A percentile compares a stretch with the other conserved stretches of the same genome.
phyloP scores from a whole-genome alignment of 2,797 vertebrate species.

The Strix occidentalis region DNA sequence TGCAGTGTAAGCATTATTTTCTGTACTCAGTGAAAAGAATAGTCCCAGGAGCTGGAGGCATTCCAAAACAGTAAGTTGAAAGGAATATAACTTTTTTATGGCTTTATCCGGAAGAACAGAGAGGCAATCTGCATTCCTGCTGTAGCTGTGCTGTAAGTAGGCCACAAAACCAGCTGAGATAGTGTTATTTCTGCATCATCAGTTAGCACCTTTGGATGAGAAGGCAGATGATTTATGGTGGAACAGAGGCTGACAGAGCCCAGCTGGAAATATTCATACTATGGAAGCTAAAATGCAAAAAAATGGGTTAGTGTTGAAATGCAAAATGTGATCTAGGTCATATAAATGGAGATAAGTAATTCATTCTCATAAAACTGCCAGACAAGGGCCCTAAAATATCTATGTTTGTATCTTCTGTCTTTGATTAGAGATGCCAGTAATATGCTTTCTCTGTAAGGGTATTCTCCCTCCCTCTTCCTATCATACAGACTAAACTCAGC shows the following conservation, averaged over 20 bases:
- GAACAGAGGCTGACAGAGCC: conserved; percentile 54
- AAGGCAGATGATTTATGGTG: conserved; percentile 75
- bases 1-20: not conserved
- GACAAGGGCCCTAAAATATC: not conserved
- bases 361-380: not conserved
- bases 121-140: conserved; percentile 1
- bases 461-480: not conserved
- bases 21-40: not conserved
- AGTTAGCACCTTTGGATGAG: conserved; percentile 61
- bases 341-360: conserved; percentile 66
- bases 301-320: conserved; percentile 69
- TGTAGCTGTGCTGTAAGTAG: conserved; percentile 34
- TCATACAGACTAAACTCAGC: not conserved
- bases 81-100: not conserved
- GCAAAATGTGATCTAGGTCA: conserved; percentile 69
- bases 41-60: not conserved
- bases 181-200: conserved; percentile 65
- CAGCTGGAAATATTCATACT: conserved; percentile 56
- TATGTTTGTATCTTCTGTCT: not conserved
- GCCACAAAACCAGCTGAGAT: conserved; percentile 68
- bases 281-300: conserved; percentile 45
- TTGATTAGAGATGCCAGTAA: not conserved
- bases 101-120: conserved; percentile 5
- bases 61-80: conserved; percentile 17
- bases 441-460: not conserved